These are phyloP conservation scores for Mesopsocus fuscifrons DNA, from an alignment of 2,888 invertebrate genomes.

Conservation along the genomic window DNA sequence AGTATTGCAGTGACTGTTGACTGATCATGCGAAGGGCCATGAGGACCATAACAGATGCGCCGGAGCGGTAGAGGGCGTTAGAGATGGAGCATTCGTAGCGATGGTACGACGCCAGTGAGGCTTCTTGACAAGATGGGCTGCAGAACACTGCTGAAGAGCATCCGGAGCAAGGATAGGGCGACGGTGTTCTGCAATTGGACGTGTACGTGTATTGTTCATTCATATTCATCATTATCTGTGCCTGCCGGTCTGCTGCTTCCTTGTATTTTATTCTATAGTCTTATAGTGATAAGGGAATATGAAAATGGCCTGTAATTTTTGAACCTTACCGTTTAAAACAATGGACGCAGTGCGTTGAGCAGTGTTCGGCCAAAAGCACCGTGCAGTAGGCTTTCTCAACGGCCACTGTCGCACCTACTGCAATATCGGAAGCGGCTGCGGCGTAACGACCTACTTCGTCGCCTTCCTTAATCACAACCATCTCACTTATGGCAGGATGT, in stretches of 20 bases:
- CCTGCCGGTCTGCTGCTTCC: too few species aligned
- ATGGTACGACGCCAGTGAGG: constrained; percentile 47
- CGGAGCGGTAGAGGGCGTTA: constrained; percentile 57
- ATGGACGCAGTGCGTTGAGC: constrained; percentile 61
- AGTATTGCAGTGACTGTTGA: constrained; percentile 32
- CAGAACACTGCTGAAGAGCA: constrained; percentile 68
- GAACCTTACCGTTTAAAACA: constrained; percentile 63
- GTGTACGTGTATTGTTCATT: not conserved
- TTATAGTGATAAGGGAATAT: too few species aligned
- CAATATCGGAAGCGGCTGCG: constrained; percentile 38
- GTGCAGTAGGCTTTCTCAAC: constrained; percentile 54
- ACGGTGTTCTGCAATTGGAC: constrained; percentile 29
- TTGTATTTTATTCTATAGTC: too few species aligned
- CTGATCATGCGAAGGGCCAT: constrained; percentile 61
- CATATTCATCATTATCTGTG: too few species aligned
- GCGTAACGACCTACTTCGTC: constrained; percentile 46
- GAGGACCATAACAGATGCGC: constrained; percentile 62
- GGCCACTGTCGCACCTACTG: constrained; percentile 51
- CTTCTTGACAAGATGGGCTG: constrained; percentile 39
- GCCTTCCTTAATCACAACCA: constrained; percentile 41
- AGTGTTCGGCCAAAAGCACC: constrained; percentile 48
- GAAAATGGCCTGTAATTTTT: too few species aligned
- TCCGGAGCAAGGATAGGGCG: constrained; percentile 48
- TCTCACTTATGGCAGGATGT: constrained; percentile 39
- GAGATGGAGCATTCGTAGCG: constrained; percentile 53